Conservation (phyloP, 1,140 invertebrate species). For the Drosophila truncata region DNA sequence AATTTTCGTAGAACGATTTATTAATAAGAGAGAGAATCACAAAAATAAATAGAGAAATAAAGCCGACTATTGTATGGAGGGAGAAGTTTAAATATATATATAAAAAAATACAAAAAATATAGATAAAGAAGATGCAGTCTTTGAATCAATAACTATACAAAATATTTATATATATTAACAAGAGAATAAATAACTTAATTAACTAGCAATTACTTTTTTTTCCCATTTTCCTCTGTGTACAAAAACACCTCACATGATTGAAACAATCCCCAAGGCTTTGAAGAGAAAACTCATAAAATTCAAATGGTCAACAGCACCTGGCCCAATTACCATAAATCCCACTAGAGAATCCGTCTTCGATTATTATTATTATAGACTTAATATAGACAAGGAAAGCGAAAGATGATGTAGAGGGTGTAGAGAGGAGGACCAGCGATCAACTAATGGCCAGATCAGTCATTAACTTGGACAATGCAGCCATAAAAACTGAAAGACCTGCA, state of each 20-base stretch:
- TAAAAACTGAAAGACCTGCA: constrained; percentile 63
- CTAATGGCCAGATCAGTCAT: constrained; percentile 69
- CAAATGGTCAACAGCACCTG: constrained; percentile 48
- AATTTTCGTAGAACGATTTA: constrained; percentile 63
- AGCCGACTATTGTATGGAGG: constrained; percentile 17
- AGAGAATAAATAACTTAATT: neutral
- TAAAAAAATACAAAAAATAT: neutral
- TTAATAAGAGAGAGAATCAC: constrained; percentile 44
- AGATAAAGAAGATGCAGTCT: neutral
- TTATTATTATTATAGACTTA: constrained; percentile 33
- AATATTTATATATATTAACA: neutral
- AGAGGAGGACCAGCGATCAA: neutral
- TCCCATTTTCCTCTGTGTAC: neutral
- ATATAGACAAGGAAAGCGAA: too few relatives aligned
- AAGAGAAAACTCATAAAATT: constrained; percentile 12
- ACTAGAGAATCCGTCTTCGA: constrained; percentile 20
- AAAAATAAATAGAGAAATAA: constrained; percentile 35
- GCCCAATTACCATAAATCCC: constrained; percentile 48
- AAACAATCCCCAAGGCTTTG: constrained; percentile 6
- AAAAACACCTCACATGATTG: constrained; percentile 5
- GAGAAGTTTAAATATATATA: neutral
- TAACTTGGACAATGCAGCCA: constrained; percentile 75
- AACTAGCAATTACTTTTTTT: neutral
- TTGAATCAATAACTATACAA: too few relatives aligned
- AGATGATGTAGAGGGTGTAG: too few relatives aligned